Conservation (phyloP, 2,113 vertebrate species). For the Ailuropoda melanoleuca region DNA sequence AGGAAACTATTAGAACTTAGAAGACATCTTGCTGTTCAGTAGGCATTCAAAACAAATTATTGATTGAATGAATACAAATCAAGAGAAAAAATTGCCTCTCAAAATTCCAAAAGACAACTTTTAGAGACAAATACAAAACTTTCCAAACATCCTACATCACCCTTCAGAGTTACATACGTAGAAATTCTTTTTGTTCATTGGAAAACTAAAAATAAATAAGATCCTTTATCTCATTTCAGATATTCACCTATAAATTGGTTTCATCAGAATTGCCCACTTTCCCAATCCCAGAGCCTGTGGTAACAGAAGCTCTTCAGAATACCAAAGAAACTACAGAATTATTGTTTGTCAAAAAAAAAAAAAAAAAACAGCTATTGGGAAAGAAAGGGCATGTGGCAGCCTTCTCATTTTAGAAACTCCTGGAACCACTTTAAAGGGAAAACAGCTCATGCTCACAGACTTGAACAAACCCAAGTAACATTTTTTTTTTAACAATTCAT, state of each 20-base stretch:
- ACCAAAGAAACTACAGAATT: background rate
- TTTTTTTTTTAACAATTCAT: background rate
- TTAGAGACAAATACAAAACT: background rate
- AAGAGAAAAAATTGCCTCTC: background rate
- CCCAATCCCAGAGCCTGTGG: background rate
- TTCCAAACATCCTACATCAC: background rate
- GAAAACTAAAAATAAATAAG: background rate
- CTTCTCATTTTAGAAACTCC: background rate
- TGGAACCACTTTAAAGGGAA: background rate
- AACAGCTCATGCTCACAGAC: background rate
- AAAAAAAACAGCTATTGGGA: background rate
- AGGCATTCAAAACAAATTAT: background rate
- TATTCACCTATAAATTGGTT: background rate
- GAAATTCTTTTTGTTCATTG: background rate
- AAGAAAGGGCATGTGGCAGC: rapidly evolving
- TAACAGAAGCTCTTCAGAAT: background rate
- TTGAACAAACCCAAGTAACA: background rate
- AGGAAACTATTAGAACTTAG: background rate
- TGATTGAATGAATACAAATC: background rate
- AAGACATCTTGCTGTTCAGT: background rate
- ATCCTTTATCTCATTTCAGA: background rate
- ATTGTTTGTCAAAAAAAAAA: background rate
- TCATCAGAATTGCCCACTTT: background rate
- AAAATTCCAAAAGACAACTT: background rate
- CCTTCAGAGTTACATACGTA: background rate